phyloP scores from a whole-genome alignment of 2,113 vertebrate genomes.

The Pseudorhombus dupliciocellatus region DNA sequence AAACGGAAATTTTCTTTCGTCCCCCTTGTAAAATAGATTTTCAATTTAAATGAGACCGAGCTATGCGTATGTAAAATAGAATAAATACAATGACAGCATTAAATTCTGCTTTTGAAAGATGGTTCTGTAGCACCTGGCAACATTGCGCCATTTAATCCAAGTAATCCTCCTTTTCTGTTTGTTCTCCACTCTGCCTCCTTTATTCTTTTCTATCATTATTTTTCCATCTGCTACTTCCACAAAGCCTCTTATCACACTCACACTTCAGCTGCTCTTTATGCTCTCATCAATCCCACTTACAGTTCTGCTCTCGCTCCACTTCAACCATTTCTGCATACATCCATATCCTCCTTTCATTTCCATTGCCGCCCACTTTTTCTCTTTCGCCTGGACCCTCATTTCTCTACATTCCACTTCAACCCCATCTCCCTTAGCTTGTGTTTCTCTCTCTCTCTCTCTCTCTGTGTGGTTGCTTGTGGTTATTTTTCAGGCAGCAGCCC shows the following conservation, averaged over 20 bases:
- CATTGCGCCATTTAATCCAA: slow-evolving; percentile 39
- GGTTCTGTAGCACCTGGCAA: not conserved
- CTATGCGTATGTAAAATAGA: not conserved
- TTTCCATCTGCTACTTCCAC: slow-evolving; percentile 58
- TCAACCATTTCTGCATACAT: slow-evolving; percentile 68
- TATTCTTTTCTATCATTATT: slow-evolving; percentile 53
- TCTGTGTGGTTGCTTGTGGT: slow-evolving; percentile 70
- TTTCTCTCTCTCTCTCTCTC: slow-evolving; percentile 36
- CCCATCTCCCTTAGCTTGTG: slow-evolving; percentile 50
- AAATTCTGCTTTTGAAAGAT: slow-evolving; percentile 18
- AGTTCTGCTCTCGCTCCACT: slow-evolving; percentile 54
- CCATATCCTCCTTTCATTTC: slow-evolving; percentile 65
- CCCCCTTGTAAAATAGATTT: slow-evolving; percentile 11
- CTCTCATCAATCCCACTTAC: slow-evolving; percentile 69
- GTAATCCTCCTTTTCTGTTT: slow-evolving; percentile 43
- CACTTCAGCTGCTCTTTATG: slow-evolving; percentile 52
- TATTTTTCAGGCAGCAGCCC: slow-evolving; percentile 81
- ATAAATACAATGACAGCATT: slow-evolving; percentile 21
- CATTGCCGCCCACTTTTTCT: slow-evolving; percentile 52
- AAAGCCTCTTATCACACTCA: slow-evolving; percentile 39
- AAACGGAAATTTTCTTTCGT: not conserved
- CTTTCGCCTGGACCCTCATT: slow-evolving; percentile 56
- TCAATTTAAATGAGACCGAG: not conserved
- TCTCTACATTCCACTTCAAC: slow-evolving; percentile 60
- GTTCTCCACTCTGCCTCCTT: slow-evolving; percentile 33